Base-by-base conservation (phyloP, 1,140 invertebrate genomes). In the Dreissena rostriformis region DNA sequence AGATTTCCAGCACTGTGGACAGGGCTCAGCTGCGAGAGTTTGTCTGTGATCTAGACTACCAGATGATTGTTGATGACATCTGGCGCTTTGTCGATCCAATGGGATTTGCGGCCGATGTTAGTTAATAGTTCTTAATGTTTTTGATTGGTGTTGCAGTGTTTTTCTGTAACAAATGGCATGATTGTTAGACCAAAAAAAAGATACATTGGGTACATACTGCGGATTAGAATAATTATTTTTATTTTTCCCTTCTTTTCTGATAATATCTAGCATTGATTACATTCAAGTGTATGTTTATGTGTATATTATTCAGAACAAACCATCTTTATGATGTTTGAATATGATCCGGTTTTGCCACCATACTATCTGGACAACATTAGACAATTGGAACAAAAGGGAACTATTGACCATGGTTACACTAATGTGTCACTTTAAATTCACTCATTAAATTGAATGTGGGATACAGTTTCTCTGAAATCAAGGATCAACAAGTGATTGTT, bases 31-130 rank as follows among this genome's bases (percentile, higher is more conserved):
- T 78, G 51, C 65, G 67, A 24, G 22, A 63, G n/a, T 78, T 68
- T 68, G n/a, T 78, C 26, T 78, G 76, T 78, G 15, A 51, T 8
- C 39, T 51, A 1, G 63, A 78, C 51, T 29, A 51, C 14, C 19
- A 39, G 51, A 61, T 65, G 51, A 22, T 76, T 49, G 24, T 66
- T 24, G 24, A 61, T 39, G 74, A 76, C 52, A 22, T 76, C 7
- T 39, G 53, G 57, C 49, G 66, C n/a, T 26, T 76, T 65, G 26
- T 26, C 10, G 61, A 76, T 24, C 28, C 29, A 5, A 12, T 76
- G 28, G 26, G 19, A 26, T 76, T 76, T 22, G 7, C 52, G 6
- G 49, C 61, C n/a, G 61, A 76, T 57, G 72, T 74, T 1, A 57
- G 72, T 74, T 7, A 4, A 68, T 68, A 68, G 61, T 63, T 26